Percentiles rank a stretch among this genome's conserved stretches.
These are phyloP conservation scores for Drosophila suboccidentalis DNA, from an alignment of 2,888 invertebrate genomes.

Conservation along the genomic window DNA sequence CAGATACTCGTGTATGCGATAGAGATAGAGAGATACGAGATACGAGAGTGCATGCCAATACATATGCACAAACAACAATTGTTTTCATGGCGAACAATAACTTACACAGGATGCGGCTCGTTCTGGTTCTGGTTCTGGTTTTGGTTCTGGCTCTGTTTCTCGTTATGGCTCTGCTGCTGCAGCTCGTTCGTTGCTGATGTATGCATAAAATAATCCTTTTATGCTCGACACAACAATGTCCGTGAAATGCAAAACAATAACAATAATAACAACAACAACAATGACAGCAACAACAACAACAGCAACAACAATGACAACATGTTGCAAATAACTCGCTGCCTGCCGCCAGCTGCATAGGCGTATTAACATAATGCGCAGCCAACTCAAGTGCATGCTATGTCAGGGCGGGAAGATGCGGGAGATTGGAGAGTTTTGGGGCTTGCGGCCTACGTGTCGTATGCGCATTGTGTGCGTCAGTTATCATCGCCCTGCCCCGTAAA, in stretches of 20 bases:
- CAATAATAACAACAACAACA: conserved; percentile 67
- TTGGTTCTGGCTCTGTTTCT: conserved; percentile 38
- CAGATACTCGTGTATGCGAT: conserved; percentile 1
- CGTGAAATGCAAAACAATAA: conserved; percentile 83
- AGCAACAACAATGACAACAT: conserved; percentile 45
- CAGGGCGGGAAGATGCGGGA: not conserved
- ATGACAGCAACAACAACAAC: conserved; percentile 33
- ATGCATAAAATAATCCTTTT: conserved; percentile 82
- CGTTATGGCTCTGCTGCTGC: conserved; percentile 37
- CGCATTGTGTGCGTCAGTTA: conserved; percentile 64
- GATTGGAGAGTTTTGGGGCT: conserved; percentile 4
- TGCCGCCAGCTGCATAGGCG: conserved; percentile 46
- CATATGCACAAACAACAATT: conserved; percentile 70
- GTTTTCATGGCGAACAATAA: conserved; percentile 80
- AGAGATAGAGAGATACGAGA: conserved; percentile 26
- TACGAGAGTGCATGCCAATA: conserved; percentile 59
- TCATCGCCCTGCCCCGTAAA: conserved; percentile 2
- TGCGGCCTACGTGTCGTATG: conserved; percentile 66
- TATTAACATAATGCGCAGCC: conserved; percentile 81
- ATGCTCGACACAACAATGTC: conserved; percentile 81
- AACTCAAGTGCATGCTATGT: conserved; percentile 69
- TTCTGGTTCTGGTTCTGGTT: conserved; percentile 40
- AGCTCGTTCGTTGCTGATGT: conserved; percentile 67
- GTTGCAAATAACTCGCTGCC: conserved; percentile 45
- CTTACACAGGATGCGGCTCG: conserved; percentile 77